Conservation (phyloP, 2,888 invertebrate genomes). For the Gari tellinella region DNA sequence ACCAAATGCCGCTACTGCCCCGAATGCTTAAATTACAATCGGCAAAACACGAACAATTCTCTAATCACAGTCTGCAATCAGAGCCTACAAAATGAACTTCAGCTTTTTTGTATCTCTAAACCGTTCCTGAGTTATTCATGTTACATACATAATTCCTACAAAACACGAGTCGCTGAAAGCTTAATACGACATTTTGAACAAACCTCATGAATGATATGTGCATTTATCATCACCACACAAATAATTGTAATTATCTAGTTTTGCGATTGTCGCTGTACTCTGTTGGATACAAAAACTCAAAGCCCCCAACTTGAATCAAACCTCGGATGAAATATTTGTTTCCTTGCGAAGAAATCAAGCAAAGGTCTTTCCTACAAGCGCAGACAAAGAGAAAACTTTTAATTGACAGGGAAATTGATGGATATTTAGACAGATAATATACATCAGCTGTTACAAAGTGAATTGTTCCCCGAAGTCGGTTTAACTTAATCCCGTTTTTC, state of each 20-base stretch:
- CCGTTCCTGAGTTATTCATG: too few species aligned
- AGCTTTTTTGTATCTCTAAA: too few species aligned
- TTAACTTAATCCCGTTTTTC: conserved; percentile 54
- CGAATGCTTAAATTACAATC: too few species aligned
- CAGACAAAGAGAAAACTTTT: conserved; percentile 58
- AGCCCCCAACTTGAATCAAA: conserved; percentile 55
- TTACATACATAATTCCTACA: too few species aligned
- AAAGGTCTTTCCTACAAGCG: conserved; percentile 53
- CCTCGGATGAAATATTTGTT: conserved; percentile 54
- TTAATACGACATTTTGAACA: too few species aligned
- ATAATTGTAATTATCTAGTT: conserved; percentile 59
- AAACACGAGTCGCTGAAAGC: too few species aligned
- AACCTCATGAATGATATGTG: too few species aligned
- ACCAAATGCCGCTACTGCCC: too few species aligned
- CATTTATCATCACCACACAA: conserved; percentile 5
- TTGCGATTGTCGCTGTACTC: conserved; percentile 50
- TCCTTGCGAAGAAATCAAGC: conserved; percentile 58
- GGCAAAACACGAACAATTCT: too few species aligned
- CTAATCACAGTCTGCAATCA: too few species aligned
- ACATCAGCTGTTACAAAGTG: conserved; percentile 48
- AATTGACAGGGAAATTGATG: conserved; percentile 65
- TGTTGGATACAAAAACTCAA: conserved; percentile 50
- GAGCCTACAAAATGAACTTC: too few species aligned
- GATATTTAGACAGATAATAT: conserved; percentile 60
- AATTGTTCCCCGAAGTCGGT: conserved; percentile 57